These are phyloP conservation scores for Sogatella furcifera DNA, from an alignment of 1,140 invertebrate species.

Conservation along the genomic window DNA sequence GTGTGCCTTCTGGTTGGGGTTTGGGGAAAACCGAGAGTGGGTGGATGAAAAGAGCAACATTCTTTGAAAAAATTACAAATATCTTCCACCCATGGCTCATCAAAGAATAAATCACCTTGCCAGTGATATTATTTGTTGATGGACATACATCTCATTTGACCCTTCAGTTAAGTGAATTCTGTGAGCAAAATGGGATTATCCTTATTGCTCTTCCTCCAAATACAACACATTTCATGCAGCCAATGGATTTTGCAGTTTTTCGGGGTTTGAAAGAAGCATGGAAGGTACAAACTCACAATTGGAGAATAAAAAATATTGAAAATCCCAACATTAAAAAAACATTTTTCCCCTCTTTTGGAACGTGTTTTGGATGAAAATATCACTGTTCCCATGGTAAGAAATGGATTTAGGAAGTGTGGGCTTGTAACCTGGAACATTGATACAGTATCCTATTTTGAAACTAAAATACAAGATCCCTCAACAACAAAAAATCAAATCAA, in stretches of 20 bases:
- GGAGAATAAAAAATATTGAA: constrained; percentile 15
- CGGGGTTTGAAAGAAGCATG: constrained; percentile 28
- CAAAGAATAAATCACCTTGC: constrained; percentile 17
- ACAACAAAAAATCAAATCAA: too few species aligned
- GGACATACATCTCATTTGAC: constrained; percentile 31
- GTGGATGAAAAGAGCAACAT: constrained; percentile 25
- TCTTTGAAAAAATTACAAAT: constrained; percentile 18
- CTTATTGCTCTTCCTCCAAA: constrained; percentile 33
- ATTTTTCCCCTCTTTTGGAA: constrained; percentile 6
- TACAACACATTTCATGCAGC: constrained; percentile 34
- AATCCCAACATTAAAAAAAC: background rate
- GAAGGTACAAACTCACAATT: constrained; percentile 27
- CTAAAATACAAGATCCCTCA: too few species aligned
- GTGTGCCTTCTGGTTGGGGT: constrained; percentile 12
- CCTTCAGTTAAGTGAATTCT: constrained; percentile 30
- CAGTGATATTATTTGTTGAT: constrained; percentile 33
- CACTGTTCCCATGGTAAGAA: background rate
- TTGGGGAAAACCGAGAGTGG: constrained; percentile 29
- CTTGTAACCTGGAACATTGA: background rate
- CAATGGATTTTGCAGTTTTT: constrained; percentile 32
- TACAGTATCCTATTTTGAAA: background rate
- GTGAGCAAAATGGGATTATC: constrained; percentile 30
- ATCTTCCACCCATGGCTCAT: constrained; percentile 16
- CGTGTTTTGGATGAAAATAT: background rate
- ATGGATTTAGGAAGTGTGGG: background rate